Base-by-base conservation (phyloP, 2,888 invertebrate species). In the Brachyopa scutellaris region DNA sequence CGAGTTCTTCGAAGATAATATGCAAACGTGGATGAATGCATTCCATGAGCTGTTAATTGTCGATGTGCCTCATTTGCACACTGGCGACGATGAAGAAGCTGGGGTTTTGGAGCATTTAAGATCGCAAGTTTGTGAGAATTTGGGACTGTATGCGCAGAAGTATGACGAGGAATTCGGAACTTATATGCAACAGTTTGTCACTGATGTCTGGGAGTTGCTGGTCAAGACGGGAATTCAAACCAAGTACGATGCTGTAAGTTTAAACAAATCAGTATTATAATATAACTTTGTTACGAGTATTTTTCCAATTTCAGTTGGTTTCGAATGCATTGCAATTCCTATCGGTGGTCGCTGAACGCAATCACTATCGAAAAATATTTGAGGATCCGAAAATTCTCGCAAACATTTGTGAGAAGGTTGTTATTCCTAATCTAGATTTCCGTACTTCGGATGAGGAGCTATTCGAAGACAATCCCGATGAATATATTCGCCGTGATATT, bases 1-100 rank as follows among this genome's bases (percentile, higher is more conserved):
- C 0, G 99, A 99, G 91, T 99, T 97, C 92, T 99, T 99, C 89
- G 99, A 99, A 90, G 99, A 99, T 89, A 98, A 99, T 89, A 98
- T 99, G 95, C 92, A 92, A 17, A 93, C 93, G 0, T 99, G 99
- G 99, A 99, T 99, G 98, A 93, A 93, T 0, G 94, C 97, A 87
- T 96, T 99, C 86, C 94, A 97, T 57, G 93, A 93, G 26, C 91
- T 99, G 29, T 92, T 99, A 31, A 95, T 94, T 70, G 92, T 92
- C 0, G 95, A 97, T 89, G 95, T 97, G 36, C 93, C 95, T 1
- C 92, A 93, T 23, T 91, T 98, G 77, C 93, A 95, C 86, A 94
- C 95, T 9, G 91, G 96, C 93, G 95, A 95, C 83, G 95, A 96
- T 51, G 97, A 97, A 80, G 96, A 96, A 86, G 94, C 97, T 0